Evolutionary conservation across 2,797 vertebrate species (phyloP).

Genomic region (Anguilla obscura): DNA sequence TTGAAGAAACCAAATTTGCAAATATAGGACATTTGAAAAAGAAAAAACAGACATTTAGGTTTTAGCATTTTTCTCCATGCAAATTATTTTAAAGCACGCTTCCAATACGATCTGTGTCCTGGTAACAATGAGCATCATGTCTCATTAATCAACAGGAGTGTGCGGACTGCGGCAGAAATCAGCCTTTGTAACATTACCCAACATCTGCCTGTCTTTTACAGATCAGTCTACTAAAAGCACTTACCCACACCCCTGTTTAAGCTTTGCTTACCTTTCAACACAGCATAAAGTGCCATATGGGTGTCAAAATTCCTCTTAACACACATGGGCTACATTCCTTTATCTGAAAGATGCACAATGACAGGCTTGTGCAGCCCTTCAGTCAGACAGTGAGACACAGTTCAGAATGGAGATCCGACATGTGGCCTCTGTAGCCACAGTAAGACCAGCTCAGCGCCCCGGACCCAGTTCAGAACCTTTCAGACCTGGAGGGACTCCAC

Average conservation of each 20-base stretch:
- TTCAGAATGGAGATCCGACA: slow-evolving; percentile 10
- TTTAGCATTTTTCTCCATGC: slow-evolving; percentile 39
- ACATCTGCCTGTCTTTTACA: slow-evolving; percentile 35
- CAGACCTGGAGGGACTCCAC: slow-evolving; percentile 37
- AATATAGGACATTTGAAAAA: slow-evolving; percentile 58
- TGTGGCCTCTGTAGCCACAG: slow-evolving; percentile 11
- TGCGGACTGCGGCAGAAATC: slow-evolving; percentile 23
- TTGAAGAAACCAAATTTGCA: slow-evolving; percentile 50
- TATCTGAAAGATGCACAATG: slow-evolving; percentile 13
- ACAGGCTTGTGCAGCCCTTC: slow-evolving; percentile 35
- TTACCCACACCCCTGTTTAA: slow-evolving; percentile 6
- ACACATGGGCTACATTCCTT: slow-evolving; percentile 16
- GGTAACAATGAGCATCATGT: slow-evolving; percentile 21
- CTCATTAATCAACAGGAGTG: slow-evolving; percentile 10
- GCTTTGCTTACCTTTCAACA: slow-evolving; percentile 31
- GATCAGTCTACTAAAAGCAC: slow-evolving; percentile 39
- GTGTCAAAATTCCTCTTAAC: not conserved
- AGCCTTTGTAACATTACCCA: slow-evolving; percentile 37
- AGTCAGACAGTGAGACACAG: slow-evolving; percentile 25
- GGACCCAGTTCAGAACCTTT: slow-evolving; percentile 13
- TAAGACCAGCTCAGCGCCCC: slow-evolving; percentile 19
- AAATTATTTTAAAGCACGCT: slow-evolving; percentile 38
- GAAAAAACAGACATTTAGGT: slow-evolving; percentile 52
- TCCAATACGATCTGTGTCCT: slow-evolving; percentile 6
- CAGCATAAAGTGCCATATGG: slow-evolving; percentile 26